A percentile compares a stretch with the other conserved stretches of the same genome.
Conservation (phyloP, 2,888 invertebrate genomes). For the Acanthopleura granulata region DNA sequence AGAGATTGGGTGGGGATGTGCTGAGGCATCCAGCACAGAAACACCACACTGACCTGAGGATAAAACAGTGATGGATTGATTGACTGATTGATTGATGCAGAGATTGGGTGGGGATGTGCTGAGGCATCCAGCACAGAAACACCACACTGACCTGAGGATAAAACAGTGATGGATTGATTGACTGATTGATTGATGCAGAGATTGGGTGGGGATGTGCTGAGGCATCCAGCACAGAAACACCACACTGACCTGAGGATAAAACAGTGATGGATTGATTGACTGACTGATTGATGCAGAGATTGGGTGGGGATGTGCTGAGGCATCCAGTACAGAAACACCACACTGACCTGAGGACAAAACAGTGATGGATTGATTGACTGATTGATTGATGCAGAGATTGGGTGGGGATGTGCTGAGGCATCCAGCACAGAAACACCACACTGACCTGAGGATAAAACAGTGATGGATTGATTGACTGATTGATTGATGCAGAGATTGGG, state of each 20-base stretch:
- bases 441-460: conserved; percentile 84
- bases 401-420: conserved; percentile 90
- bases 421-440: conserved; percentile 95
- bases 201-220: conserved; percentile 87
- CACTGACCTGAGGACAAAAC: background rate
- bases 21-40: conserved; percentile 96
- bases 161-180: no score
- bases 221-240: conserved; percentile 99
- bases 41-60: conserved; percentile 89
- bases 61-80: no score
- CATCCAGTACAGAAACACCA: background rate
- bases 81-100: no score
- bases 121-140: conserved; percentile 97
- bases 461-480: no score
- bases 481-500: no score
- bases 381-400: no score
- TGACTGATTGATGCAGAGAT: no score
- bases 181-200: no score
- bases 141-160: conserved; percentile 86
- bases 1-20: conserved; percentile 92
- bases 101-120: conserved; percentile 90
- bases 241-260: conserved; percentile 82
- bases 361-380: background rate
- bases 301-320: conserved; percentile 83
- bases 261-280: background rate